Percentiles rank a stretch among this genome's conserved stretches.
Conservation (phyloP, 2,113 vertebrate species). For the Mixornis gularis region DNA sequence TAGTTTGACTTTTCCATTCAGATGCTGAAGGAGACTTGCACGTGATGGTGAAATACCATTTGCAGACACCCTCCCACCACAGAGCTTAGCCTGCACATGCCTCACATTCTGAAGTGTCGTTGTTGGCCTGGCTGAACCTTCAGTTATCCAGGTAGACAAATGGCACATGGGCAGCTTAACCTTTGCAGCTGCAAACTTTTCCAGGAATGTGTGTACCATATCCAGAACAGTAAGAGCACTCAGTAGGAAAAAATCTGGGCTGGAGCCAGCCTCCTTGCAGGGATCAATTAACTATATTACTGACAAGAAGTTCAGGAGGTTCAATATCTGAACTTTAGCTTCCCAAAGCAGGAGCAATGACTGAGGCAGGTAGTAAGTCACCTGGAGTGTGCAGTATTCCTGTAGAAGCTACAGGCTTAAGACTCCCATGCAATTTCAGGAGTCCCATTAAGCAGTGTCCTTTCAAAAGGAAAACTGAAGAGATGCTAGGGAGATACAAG, state of each 20-base stretch:
- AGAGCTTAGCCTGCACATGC: background rate
- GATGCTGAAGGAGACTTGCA: background rate
- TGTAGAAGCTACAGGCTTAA: background rate
- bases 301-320: background rate
- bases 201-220: accelerated
- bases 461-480: background rate
- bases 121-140: background rate
- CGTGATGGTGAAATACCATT: accelerated
- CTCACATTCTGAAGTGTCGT: background rate
- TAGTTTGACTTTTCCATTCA: background rate
- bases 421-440: background rate
- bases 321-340: background rate
- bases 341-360: background rate
- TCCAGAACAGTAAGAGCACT: background rate
- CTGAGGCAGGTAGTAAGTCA: background rate
- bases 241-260: background rate
- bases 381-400: background rate
- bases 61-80: background rate
- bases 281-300: background rate
- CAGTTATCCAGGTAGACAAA: background rate
- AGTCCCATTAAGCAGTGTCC: background rate
- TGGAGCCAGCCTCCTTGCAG: background rate
- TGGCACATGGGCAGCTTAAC: accelerated
- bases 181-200: background rate
- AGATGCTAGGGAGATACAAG: background rate